Conservation (phyloP, 1,140 invertebrate species). For the Aleiodes sp. region DNA sequence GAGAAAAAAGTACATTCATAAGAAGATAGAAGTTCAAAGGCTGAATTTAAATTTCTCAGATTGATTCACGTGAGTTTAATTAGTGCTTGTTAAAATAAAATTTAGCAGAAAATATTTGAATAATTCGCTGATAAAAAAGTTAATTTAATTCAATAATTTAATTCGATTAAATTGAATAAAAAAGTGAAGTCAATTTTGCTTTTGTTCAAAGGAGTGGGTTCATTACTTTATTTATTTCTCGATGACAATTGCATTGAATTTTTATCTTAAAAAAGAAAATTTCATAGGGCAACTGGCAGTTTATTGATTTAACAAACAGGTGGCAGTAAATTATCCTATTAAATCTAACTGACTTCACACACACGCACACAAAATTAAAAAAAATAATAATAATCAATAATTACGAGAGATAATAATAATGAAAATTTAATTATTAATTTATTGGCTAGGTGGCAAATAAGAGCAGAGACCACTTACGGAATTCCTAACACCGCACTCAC, state of each 20-base stretch:
- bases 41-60: background rate
- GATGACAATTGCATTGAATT: no score
- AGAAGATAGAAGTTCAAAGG: background rate
- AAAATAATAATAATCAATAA: conserved; percentile 7
- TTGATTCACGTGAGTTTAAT: no score
- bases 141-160: no score
- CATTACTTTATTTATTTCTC: no score
- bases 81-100: no score
- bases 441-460: background rate
- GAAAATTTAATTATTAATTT: background rate
- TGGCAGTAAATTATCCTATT: conserved; percentile 6
- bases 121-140: no score
- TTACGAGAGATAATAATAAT: background rate
- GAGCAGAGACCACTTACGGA: conserved; percentile 47
- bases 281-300: no score
- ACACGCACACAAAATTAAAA: background rate
- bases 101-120: no score
- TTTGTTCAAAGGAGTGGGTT: no score
- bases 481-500: conserved; percentile 60
- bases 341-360: background rate
- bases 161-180: no score
- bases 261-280: no score
- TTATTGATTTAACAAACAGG: conserved; percentile 9
- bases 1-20: background rate
- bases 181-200: no score